phyloP scores from a whole-genome alignment of 2,797 vertebrate species.

The Danio kyathit region DNA sequence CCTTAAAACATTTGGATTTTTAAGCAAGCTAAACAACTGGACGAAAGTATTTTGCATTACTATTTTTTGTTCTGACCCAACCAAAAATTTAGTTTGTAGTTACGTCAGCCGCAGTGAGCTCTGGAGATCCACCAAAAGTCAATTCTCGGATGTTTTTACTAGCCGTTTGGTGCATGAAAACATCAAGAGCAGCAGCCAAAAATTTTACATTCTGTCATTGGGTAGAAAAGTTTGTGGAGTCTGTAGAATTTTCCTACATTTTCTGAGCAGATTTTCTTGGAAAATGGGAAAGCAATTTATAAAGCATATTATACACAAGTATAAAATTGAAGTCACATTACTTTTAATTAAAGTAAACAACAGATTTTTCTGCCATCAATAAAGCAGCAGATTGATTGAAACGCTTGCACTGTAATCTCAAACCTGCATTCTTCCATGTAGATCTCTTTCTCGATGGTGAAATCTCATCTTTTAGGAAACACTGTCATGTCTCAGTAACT shows the following conservation, averaged over 20 bases:
- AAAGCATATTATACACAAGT: neutral
- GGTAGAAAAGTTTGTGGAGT: neutral
- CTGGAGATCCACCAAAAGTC: neutral
- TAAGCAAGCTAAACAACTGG: neutral
- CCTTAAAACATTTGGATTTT: neutral
- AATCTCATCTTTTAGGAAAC: constrained; percentile 9
- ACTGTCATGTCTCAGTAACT: neutral
- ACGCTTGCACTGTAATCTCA: constrained; percentile 30
- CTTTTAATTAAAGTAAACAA: neutral
- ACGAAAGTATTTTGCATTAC: neutral
- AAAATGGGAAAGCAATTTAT: neutral
- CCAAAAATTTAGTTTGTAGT: neutral
- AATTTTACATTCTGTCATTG: neutral
- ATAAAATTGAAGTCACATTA: too few species aligned
- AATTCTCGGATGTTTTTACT: neutral
- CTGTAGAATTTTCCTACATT: neutral
- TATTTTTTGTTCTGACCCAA: neutral
- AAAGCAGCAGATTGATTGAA: neutral
- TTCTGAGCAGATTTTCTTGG: neutral
- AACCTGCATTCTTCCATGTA: constrained; percentile 20
- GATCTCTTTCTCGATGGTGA: constrained; percentile 21
- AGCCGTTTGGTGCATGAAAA: neutral
- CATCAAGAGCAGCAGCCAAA: neutral
- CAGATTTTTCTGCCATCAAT: neutral
- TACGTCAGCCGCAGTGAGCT: neutral